phyloP scores from a whole-genome alignment of 2,113 vertebrate genomes.

The Drymodes brunneopygia region DNA sequence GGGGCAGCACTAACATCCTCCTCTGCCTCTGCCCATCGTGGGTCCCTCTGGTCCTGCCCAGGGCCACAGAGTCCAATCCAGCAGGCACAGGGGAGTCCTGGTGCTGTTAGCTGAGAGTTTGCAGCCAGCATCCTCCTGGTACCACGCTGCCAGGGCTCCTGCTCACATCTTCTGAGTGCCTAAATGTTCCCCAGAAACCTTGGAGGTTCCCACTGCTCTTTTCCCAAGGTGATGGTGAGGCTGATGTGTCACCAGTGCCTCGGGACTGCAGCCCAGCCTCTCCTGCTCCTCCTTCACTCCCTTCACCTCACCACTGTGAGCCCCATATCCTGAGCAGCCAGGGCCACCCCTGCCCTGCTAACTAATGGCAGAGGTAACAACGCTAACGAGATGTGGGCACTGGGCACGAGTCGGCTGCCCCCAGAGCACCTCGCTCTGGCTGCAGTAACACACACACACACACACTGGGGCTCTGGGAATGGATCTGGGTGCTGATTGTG shows the following conservation, averaged over 20 bases:
- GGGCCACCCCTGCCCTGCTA: not conserved
- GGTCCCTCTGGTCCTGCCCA: not conserved
- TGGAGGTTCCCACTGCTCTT: not conserved
- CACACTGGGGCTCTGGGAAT: rapidly evolving
- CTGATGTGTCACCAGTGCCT: not conserved
- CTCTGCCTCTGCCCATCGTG: rapidly evolving
- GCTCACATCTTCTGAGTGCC: not conserved
- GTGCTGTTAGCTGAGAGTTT: not conserved
- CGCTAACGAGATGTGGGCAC: rapidly evolving
- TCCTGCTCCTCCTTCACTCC: not conserved
- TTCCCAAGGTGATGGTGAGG: not conserved
- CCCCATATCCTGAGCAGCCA: rapidly evolving
- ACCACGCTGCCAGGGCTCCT: not conserved
- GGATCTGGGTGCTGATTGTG: rapidly evolving
- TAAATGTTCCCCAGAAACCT: not conserved
- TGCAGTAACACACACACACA: too few species aligned
- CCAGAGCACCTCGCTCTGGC: rapidly evolving
- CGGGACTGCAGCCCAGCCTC: not conserved
- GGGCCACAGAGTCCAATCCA: not conserved
- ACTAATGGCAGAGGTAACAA: not conserved
- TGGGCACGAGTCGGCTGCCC: rapidly evolving
- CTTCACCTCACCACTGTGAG: rapidly evolving
- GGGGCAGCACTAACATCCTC: not conserved
- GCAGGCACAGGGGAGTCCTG: not conserved
- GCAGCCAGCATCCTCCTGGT: not conserved